Base-by-base conservation (phyloP, 1,140 invertebrate species). In the Drosophila murphyi region DNA sequence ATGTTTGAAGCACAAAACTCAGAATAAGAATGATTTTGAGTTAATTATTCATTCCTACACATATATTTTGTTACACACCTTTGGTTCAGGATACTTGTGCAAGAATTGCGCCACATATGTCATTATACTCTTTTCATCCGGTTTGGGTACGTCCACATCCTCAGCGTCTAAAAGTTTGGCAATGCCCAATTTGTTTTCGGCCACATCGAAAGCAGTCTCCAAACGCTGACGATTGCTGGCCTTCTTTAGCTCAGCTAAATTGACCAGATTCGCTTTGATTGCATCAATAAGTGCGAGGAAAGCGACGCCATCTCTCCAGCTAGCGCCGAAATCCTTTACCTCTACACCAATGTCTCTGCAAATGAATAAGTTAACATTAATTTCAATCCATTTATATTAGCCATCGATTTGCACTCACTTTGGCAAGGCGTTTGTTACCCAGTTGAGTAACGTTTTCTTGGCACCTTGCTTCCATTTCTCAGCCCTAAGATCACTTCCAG, bases 91-190 rank as follows among this genome's bases (percentile, higher is more conserved):
- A 93, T 98, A 99, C 93, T 98, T 98, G 92, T 99, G 97, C 74
- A 99, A 94, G 93, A 99, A 99, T 94, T 99, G 98, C 41, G 99
- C 98, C 47, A 99, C 98, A 93, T 99, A 99, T 34, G 99, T 99
- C 98, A 99, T 99, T 75, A 99, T 97, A 37, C 98, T 99, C 93
- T 98, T 97, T 92, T 99, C 98, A 93, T 99, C 99, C 5, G 99
- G 99, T 90, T 97, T 97, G 10, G 97, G 96, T 8, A 99, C 98
- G 93, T 99, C 98, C 32, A 99, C 98, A 93, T 99, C 99, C 94
- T 98, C 98, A 34, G 98, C 96, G 93, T 99, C 98, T 29, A 99
- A 93, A 7, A 99, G 94, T 80, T 96, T 94, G n/a, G 97, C 96
- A 78, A 99, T 99, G 50, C 98, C 98, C 12, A 99, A 93, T 89